Conservation (phyloP, 1,140 invertebrate species). For the Procambarus clarkii region DNA sequence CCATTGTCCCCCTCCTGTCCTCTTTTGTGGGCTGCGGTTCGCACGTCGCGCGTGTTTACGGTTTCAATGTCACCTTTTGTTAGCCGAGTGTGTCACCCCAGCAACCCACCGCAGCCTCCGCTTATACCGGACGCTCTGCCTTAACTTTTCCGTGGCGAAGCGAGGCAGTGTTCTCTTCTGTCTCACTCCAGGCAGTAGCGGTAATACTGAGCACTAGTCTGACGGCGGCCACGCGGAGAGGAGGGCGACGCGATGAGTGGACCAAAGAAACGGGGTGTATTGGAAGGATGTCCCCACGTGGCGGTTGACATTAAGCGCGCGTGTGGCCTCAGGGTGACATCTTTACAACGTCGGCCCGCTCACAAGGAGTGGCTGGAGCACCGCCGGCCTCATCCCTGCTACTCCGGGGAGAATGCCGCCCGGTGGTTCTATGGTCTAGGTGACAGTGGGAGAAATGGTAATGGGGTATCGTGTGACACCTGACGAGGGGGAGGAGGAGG, state of each 20-base stretch:
- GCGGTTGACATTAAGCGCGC: not conserved
- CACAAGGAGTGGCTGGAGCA: not conserved
- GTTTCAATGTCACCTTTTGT: slow-evolving; percentile 43
- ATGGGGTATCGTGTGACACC: not conserved
- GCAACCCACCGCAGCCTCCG: not conserved
- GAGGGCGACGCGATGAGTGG: not conserved
- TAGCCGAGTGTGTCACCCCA: slow-evolving; percentile 34
- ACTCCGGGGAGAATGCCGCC: not conserved
- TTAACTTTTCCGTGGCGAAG: not conserved
- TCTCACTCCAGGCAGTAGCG: too few relatives aligned
- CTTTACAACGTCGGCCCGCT: not conserved
- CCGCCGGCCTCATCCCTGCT: not conserved
- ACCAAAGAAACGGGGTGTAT: not conserved
- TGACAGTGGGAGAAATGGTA: not conserved
- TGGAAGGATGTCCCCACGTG: not conserved
- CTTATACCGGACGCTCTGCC: slow-evolving; percentile 3
- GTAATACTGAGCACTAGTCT: too few relatives aligned
- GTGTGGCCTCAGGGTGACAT: slow-evolving; percentile 1
- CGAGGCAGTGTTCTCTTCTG: not conserved
- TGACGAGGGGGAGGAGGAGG: not conserved
- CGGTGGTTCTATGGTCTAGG: not conserved
- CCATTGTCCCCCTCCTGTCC: slow-evolving; percentile 22
- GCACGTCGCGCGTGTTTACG: slow-evolving; percentile 40
- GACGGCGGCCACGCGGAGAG: too few relatives aligned
- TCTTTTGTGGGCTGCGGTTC: slow-evolving; percentile 48